Evolutionary conservation across 2,888 invertebrate species (phyloP).

Genomic region (Phaonia tiefii): DNA sequence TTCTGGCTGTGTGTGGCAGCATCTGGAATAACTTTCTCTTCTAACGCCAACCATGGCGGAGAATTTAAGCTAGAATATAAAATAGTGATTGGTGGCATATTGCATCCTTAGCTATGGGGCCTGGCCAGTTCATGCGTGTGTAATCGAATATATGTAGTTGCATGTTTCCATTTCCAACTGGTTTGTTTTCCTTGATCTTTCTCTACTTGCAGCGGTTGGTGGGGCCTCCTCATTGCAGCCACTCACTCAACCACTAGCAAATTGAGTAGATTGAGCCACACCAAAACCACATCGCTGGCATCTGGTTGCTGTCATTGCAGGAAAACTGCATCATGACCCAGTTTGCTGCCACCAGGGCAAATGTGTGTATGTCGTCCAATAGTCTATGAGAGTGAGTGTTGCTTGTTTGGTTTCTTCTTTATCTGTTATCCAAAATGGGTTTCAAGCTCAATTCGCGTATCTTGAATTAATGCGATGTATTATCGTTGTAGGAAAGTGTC

Average conservation of each 20-base stretch:
- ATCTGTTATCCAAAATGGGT: slow-evolving; percentile 8
- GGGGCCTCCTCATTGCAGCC: too few relatives aligned
- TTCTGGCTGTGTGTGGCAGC: background rate
- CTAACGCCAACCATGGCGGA: background rate
- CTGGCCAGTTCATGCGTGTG: background rate
- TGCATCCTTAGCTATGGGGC: background rate
- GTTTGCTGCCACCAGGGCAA: slow-evolving; percentile 41
- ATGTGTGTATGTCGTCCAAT: slow-evolving; percentile 50
- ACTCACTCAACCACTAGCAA: too few relatives aligned
- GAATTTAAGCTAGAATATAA: slow-evolving; percentile 18
- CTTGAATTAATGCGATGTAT: too few relatives aligned
- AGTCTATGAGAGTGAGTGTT: slow-evolving; percentile 48
- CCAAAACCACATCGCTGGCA: too few relatives aligned
- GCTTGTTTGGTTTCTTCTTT: slow-evolving; percentile 27
- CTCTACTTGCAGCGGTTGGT: background rate
- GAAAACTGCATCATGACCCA: slow-evolving; percentile 44
- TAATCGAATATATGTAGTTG: slow-evolving; percentile 32
- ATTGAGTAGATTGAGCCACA: too few relatives aligned
- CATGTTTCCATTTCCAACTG: too few relatives aligned
- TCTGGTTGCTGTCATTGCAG: slow-evolving; percentile 9
- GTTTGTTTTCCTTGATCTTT: background rate
- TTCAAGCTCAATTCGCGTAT: slow-evolving; percentile 59
- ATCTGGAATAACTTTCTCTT: slow-evolving; percentile 32
- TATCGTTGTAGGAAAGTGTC: too few relatives aligned
- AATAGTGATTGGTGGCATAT: background rate